Evolutionary conservation across 1,140 invertebrate species (phyloP).

Genomic region (Zaprionus tsacasi): DNA sequence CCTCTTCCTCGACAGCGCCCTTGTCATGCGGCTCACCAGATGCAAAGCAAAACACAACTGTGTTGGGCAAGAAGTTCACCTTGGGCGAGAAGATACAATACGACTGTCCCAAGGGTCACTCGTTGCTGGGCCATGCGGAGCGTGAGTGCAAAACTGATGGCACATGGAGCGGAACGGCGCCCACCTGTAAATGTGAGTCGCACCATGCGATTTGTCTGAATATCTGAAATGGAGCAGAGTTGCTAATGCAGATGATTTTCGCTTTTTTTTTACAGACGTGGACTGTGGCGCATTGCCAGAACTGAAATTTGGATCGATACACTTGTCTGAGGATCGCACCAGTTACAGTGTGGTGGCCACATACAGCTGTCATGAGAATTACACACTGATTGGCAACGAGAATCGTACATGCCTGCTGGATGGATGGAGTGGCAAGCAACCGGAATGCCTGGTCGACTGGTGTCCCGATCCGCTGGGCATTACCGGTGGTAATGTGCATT

Average conservation of each 20-base stretch:
- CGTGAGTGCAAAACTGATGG: conserved; percentile 90
- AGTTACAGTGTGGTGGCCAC: conserved; percentile 90
- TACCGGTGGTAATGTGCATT: conserved; percentile 89
- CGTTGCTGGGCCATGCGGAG: conserved; percentile 89
- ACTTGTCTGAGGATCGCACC: conserved; percentile 88
- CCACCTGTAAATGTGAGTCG: conserved; percentile 93
- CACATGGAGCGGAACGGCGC: conserved; percentile 92
- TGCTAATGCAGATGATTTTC: background rate
- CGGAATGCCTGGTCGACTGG: conserved; percentile 93
- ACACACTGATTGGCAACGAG: conserved; percentile 91
- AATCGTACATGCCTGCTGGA: conserved; percentile 91
- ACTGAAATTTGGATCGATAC: conserved; percentile 90
- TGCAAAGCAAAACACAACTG: conserved; percentile 92
- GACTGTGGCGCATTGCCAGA: conserved; percentile 90
- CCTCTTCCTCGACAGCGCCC: conserved; percentile 87
- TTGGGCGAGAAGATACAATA: conserved; percentile 91
- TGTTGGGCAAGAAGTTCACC: conserved; percentile 89
- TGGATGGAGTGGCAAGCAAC: conserved; percentile 92
- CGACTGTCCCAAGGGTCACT: conserved; percentile 92
- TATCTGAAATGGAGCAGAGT: background rate
- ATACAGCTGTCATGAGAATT: conserved; percentile 93
- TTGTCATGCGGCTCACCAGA: conserved; percentile 94
- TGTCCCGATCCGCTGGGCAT: conserved; percentile 92
- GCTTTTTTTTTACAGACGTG: conserved; percentile 87
- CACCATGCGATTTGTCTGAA: background rate